Evolutionary conservation across 2,797 vertebrate species (phyloP), one percentile per base, ranked within the genome.

Genomic region (Eospalax fontanierii): DNA sequence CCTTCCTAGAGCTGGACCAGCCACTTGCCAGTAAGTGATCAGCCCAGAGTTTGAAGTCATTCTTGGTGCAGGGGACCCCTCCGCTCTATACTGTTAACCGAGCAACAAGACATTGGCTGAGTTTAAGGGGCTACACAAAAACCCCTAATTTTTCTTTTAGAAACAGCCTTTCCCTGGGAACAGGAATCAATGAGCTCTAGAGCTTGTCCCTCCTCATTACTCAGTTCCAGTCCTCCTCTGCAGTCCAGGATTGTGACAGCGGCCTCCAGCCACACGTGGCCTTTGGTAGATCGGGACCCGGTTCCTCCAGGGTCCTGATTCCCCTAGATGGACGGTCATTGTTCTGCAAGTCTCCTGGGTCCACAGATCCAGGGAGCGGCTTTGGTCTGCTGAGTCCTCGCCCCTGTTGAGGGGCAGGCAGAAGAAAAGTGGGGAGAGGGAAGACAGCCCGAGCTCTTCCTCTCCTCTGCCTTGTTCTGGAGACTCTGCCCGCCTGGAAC

Each of bases 401-500:
- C 22, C 68, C 28, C 68, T 6, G 1, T n/a, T 11, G 10, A 28
- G 6, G 50, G 33, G 4, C 2, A 61, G 61, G 50, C 46, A 22
- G 24, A 22, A 26, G 21, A n/a, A 79, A 46, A 26, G n/a, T 10
- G 57, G 18, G 80, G 82, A 33, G 73, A 35, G 9, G 33, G 89
- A 82, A 38, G 87, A 57, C 19, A 15, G 87, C 92, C 16, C 57
- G 50, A 26, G n/a, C 30, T 24, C 80, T 90, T 91, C 94, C 30
- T 24, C 80, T 90, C 89, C 80, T 81, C 88, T 57, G 76, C 92
- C 94, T 97, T 97, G 96, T 97, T 95, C 96, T 86, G 65, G 46
- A 89, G 84, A 38, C 84, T 96, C 87, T 68, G 93, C 95, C 6
- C 83, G 73, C 94, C 95, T 97, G 97, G 96, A 98, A 95, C 81